Evolutionary conservation across 2,888 invertebrate species (phyloP), one percentile per base, ranked within the genome.

Genomic region (Epirrita christyi): DNA sequence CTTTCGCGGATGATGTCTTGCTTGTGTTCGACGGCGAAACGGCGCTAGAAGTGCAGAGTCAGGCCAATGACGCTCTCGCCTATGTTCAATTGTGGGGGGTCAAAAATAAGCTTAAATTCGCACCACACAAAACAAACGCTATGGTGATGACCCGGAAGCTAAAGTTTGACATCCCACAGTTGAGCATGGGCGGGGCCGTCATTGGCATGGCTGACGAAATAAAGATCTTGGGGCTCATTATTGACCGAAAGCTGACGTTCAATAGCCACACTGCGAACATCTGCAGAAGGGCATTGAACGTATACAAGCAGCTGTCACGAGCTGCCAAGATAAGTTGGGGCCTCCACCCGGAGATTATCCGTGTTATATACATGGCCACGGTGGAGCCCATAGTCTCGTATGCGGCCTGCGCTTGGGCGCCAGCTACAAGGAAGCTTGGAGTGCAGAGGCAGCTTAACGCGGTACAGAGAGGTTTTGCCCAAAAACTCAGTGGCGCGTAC

Each of bases 241-340:
- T n/a, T n/a, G n/a, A n/a, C n/a, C n/a, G n/a, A n/a, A n/a, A 56
- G 6, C 15, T 60, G 9, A 55, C 48, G 0, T 60, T 60, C n/a
- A 55, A 52, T 14, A 15, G n/a, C 3, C 59, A 60, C 37, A 34
- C 21, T 1, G n/a, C 40, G 0, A 42, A 49, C 5, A 43, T 50
- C 34, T 46, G 52, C n/a, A 34, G 6, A 9, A 61, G 43, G 28
- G 51, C 51, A 0, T 14, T 51, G 15, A 51, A 50, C 6, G 3
- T 50, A 0, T 50, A 50, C 9, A 50, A 50, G 34, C 32, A 53
- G 21, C 53, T 38, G 7, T 34, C 34, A 2, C 6, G 34, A 34
- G 34, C 34, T 9, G 34, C 34, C 9, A 34, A 34, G 9, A 38
- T 41, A 29, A 41, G 9, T 8, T 41, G 46, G 45, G 53, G 53